Conservation (phyloP, 2,113 vertebrate genomes). For the Clarias magur region DNA sequence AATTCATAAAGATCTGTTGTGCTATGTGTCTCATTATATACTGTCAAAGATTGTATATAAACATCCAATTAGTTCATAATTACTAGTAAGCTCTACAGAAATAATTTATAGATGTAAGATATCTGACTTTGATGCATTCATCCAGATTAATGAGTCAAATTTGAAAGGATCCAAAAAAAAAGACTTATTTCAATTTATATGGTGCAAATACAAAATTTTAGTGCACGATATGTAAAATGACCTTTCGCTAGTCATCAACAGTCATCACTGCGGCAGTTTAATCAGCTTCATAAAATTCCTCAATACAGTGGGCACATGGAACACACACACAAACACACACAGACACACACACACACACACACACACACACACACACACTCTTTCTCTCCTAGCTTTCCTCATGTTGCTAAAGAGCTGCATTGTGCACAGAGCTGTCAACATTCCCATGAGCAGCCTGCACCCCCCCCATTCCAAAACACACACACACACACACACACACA, state of each 20-base stretch:
- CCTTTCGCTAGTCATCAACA: background rate
- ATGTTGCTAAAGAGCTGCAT: slow-evolving; percentile 66
- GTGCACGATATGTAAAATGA: background rate
- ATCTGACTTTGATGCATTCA: background rate
- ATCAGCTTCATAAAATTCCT: background rate
- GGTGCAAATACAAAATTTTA: background rate
- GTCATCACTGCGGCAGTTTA: background rate
- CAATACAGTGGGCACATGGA: background rate
- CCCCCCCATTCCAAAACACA: slow-evolving; percentile 47
- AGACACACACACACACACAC: slow-evolving; percentile 43
- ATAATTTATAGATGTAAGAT: background rate
- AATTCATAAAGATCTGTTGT: background rate
- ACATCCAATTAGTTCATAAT: background rate
- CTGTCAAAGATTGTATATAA: background rate
- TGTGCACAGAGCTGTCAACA: slow-evolving; percentile 73
- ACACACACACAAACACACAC: background rate
- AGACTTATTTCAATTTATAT: background rate
- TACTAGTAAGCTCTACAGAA: background rate
- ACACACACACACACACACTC: slow-evolving; percentile 31
- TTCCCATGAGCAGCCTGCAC: slow-evolving; percentile 74
- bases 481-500: slow-evolving; percentile 41
- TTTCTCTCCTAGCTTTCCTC: slow-evolving; percentile 50
- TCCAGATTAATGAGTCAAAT: background rate
- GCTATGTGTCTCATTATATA: background rate
- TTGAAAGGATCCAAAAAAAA: background rate